A percentile compares a stretch with the other conserved stretches of the same genome.
Conservation (phyloP, 2,797 vertebrate species). For the Xiphophorus birchmanni region DNA sequence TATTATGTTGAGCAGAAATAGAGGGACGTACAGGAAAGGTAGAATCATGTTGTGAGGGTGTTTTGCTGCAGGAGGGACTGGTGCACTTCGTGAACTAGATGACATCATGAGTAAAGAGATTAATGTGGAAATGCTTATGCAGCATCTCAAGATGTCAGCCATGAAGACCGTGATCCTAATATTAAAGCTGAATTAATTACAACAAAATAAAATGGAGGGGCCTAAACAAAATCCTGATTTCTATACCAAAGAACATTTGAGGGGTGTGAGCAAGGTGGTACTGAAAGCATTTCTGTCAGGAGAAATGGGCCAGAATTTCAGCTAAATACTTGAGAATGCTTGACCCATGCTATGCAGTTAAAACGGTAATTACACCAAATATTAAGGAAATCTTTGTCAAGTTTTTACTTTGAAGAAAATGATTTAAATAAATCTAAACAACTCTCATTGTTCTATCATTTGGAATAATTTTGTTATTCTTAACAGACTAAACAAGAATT, state of each 20-base stretch:
- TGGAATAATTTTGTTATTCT: background rate
- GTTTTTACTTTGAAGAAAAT: background rate
- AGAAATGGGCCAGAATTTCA: background rate
- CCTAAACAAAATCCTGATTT: background rate
- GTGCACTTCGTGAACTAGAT: background rate
- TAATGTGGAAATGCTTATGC: background rate
- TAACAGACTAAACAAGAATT: background rate
- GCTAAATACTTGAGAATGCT: background rate
- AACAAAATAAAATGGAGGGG: background rate
- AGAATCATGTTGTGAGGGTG: background rate
- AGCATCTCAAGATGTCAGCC: background rate
- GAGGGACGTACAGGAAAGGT: background rate
- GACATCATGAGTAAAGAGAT: background rate
- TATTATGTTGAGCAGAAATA: background rate
- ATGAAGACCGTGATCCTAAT: background rate
- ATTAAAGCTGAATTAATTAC: background rate
- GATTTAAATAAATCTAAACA: background rate
- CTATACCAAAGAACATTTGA: background rate
- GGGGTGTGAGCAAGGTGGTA: background rate
- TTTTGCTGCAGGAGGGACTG: background rate
- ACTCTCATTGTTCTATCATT: background rate
- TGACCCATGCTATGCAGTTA: background rate
- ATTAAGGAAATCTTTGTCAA: background rate
- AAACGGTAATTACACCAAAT: background rate
- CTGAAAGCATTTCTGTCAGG: background rate